These are phyloP conservation scores for Paralvinella palmiformis DNA, from an alignment of 1,140 invertebrate species.

Conservation along the genomic window DNA sequence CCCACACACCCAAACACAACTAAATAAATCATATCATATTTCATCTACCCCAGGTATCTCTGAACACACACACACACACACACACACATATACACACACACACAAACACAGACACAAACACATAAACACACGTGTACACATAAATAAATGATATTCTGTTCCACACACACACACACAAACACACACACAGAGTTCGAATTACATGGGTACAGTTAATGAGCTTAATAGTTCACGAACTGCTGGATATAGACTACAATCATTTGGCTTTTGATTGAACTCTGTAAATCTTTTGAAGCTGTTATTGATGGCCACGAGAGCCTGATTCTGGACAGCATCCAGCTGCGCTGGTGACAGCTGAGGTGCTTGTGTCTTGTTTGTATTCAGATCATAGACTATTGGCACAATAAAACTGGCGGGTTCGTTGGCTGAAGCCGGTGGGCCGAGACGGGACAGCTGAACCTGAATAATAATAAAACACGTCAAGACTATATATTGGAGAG, in stretches of 20 bases:
- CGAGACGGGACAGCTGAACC: slow-evolving; percentile 74
- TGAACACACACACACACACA: neutral
- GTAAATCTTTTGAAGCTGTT: slow-evolving; percentile 66
- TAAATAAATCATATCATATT: neutral
- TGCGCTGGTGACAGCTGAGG: slow-evolving; percentile 68
- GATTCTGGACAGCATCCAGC: slow-evolving; percentile 28
- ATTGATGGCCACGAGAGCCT: slow-evolving; percentile 53
- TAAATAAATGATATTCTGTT: neutral
- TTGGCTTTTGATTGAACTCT: slow-evolving; percentile 60
- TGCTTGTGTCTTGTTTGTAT: slow-evolving; percentile 74
- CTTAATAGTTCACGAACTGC: slow-evolving; percentile 77
- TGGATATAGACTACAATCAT: slow-evolving; percentile 79
- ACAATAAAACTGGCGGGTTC: slow-evolving; percentile 76
- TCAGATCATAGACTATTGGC: slow-evolving; percentile 82
- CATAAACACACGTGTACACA: neutral
- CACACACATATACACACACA: neutral
- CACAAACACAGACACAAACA: neutral
- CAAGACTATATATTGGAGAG: slow-evolving; percentile 15
- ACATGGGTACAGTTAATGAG: slow-evolving; percentile 57
- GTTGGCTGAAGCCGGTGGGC: slow-evolving; percentile 57
- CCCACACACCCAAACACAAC: no score
- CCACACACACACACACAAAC: neutral
- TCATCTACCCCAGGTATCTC: neutral
- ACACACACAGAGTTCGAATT: neutral
- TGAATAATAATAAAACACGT: slow-evolving; percentile 47